Conservation (phyloP, 2,888 invertebrate species). For the Leptopterna dolabrata region DNA sequence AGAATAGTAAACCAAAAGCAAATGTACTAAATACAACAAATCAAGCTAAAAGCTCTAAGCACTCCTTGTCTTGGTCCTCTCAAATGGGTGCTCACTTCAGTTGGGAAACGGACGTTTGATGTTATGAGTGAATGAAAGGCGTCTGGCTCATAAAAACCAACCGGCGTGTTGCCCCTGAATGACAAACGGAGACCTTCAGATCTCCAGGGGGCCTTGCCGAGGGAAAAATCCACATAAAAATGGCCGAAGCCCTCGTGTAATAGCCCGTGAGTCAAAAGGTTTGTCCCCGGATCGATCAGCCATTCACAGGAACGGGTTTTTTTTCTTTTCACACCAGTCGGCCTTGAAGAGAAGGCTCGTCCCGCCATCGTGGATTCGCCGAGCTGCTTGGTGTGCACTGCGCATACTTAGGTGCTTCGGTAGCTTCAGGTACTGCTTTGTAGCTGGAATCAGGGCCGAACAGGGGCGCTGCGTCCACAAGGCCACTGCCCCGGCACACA, state of each 20-base stretch:
- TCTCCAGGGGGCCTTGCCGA: neutral
- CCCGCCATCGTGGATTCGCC: neutral
- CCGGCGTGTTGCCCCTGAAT: neutral
- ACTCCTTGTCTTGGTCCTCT: too few relatives aligned
- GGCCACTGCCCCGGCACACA: neutral
- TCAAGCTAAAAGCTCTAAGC: too few relatives aligned
- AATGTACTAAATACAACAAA: too few relatives aligned
- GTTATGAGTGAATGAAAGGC: neutral
- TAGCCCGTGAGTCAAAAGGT: neutral
- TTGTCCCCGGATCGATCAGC: neutral
- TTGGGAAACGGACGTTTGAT: too few relatives aligned
- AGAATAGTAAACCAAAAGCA: too few relatives aligned
- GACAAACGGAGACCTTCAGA: neutral
- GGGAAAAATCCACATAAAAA: neutral
- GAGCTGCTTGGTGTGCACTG: neutral
- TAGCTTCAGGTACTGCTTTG: too few relatives aligned
- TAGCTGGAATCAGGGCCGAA: too few relatives aligned
- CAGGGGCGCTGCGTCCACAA: too few relatives aligned
- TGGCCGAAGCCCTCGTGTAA: neutral
- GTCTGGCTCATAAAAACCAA: neutral
- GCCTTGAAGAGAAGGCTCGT: neutral
- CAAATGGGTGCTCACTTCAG: too few relatives aligned
- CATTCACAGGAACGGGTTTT: neutral
- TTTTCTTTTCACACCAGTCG: neutral
- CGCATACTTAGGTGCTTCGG: neutral